phyloP scores from a whole-genome alignment of 2,797 vertebrate species.

The Onychomys leucogaster region DNA sequence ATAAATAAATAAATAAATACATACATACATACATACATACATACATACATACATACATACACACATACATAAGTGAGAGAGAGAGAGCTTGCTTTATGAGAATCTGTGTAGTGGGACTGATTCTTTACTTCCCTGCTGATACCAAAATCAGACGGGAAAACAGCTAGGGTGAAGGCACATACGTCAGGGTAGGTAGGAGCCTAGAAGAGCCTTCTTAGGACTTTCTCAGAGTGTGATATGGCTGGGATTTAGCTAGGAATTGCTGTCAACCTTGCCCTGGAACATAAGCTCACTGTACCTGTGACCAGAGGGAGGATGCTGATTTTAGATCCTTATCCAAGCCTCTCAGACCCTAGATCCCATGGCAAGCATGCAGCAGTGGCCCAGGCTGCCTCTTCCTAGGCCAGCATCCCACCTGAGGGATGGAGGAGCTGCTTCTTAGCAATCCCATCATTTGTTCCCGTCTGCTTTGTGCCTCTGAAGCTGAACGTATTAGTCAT shows the following conservation, averaged over 20 bases:
- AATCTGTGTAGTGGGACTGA: background rate
- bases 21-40: no score
- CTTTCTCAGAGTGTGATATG: background rate
- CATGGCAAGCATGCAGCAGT: background rate
- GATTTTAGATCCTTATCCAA: background rate
- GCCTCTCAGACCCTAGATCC: background rate
- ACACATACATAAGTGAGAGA: no score
- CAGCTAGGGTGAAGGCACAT: background rate
- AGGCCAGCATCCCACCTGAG: background rate
- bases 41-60: no score
- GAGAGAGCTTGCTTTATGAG: no score
- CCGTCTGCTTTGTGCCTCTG: slow-evolving; percentile 51
- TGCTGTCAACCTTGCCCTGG: background rate
- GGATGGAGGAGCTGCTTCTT: background rate
- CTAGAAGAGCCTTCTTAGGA: background rate
- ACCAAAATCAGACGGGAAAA: background rate
- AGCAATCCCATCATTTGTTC: slow-evolving; percentile 51
- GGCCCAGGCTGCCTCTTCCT: background rate
- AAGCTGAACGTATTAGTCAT: slow-evolving; percentile 70
- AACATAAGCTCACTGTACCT: background rate
- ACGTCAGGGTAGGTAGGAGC: background rate
- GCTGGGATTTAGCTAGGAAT: background rate
- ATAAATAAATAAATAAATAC: no score
- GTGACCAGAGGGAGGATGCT: background rate
- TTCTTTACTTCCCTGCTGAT: background rate